phyloP scores from a whole-genome alignment of 2,888 invertebrate species.

The Drosophila atroscutellata region DNA sequence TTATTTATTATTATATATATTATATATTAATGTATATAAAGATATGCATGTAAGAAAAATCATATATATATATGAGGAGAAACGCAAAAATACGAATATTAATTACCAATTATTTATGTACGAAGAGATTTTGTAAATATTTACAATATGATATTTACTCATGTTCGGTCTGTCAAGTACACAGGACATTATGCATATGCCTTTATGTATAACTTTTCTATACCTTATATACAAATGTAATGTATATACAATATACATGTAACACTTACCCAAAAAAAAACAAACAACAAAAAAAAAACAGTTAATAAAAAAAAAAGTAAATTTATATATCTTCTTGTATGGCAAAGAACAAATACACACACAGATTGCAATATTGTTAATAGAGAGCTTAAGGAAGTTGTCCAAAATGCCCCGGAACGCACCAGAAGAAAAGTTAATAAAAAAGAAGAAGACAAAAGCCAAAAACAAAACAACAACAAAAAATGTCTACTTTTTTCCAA shows the following conservation, averaged over 20 bases:
- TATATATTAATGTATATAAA: conserved; percentile 3
- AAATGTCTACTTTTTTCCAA: conserved; percentile 3
- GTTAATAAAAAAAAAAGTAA: conserved; percentile 26
- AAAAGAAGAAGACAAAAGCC: conserved; percentile 17
- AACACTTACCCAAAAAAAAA: conserved; percentile 1
- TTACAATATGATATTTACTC: conserved; percentile 8
- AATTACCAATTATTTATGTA: conserved; percentile 20
- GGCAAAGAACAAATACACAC: conserved; percentile 2
- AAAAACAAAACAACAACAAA: conserved; percentile 18
- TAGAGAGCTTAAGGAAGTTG: conserved; percentile 39
- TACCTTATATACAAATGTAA: conserved; percentile 3
- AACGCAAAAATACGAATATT: conserved; percentile 14
- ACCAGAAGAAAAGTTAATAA: conserved; percentile 32
- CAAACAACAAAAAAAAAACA: conserved; percentile 26
- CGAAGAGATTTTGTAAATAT: conserved; percentile 25
- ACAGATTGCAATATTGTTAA: conserved; percentile 27
- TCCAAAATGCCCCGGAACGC: conserved; percentile 11
- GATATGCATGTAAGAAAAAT: neutral
- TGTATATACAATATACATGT: conserved; percentile 37
- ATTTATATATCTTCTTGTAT: conserved; percentile 16
- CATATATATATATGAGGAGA: neutral
- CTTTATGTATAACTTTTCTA: conserved; percentile 5
- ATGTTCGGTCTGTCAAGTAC: conserved; percentile 5
- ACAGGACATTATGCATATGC: conserved; percentile 8
- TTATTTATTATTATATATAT: conserved; percentile 36